phyloP scores from a whole-genome alignment of 2,113 vertebrate genomes.

The Opisthocomus hoazin region DNA sequence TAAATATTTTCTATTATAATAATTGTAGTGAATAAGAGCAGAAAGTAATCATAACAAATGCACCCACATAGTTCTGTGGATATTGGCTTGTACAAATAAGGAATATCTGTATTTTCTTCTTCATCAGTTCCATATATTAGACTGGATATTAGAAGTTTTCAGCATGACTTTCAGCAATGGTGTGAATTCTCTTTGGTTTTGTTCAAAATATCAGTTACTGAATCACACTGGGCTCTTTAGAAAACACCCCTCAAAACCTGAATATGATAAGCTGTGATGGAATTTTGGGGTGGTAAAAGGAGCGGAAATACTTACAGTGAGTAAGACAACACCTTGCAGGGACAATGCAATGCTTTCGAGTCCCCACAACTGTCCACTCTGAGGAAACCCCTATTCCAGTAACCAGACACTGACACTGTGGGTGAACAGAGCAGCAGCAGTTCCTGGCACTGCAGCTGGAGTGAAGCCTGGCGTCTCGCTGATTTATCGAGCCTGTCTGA shows the following conservation, averaged over 20 bases:
- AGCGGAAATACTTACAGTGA: neutral
- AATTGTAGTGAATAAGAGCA: neutral
- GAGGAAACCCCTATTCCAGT: neutral
- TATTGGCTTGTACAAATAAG: neutral
- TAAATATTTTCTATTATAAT: neutral
- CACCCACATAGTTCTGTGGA: neutral
- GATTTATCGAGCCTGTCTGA: neutral
- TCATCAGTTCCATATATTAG: neutral
- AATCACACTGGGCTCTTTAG: neutral
- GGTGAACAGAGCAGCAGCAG: neutral
- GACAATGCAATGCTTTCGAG: neutral
- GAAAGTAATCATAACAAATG: neutral
- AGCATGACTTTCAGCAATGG: neutral
- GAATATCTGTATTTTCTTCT: neutral
- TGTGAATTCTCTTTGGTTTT: neutral
- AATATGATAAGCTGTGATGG: neutral
- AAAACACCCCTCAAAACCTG: neutral
- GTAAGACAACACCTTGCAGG: neutral
- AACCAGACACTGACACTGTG: neutral
- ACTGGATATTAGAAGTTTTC: neutral
- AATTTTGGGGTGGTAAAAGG: neutral
- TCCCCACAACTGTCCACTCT: fast-evolving
- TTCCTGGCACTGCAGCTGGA: neutral
- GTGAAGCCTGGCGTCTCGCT: neutral
- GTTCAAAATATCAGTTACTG: neutral